Conservation (phyloP, 2,888 invertebrate genomes). For the Palloptera scutellata region DNA sequence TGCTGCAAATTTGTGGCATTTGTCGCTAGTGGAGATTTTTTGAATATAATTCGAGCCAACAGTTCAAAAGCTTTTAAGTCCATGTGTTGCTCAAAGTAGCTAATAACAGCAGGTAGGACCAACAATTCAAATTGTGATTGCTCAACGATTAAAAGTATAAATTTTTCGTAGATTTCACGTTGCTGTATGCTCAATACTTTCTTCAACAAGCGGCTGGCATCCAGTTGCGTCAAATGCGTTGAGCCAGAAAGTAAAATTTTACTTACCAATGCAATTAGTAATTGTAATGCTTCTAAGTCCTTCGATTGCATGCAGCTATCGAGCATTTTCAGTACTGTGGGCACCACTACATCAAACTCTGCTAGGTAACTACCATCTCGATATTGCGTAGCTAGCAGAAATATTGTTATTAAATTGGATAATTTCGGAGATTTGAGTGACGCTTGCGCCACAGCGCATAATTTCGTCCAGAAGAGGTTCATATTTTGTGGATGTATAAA, state of each 20-base stretch:
- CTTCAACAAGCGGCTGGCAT: constrained; percentile 74
- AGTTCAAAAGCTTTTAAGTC: constrained; percentile 69
- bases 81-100: constrained; percentile 68
- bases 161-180: constrained; percentile 69
- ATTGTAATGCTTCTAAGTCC: constrained; percentile 33
- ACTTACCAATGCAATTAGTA: constrained; percentile 65
- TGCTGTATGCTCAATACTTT: constrained; percentile 70
- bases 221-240: constrained; percentile 75
- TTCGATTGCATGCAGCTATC: constrained; percentile 38
- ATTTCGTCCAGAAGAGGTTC: constrained; percentile 72
- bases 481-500: constrained; percentile 72
- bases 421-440: constrained; percentile 34
- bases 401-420: constrained; percentile 67
- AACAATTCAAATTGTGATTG: constrained; percentile 78
- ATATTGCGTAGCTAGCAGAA: constrained; percentile 71
- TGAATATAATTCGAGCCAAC: constrained; percentile 72
- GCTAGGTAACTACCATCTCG: constrained; percentile 72
- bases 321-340: constrained; percentile 64
- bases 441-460: constrained; percentile 60
- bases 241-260: constrained; percentile 70
- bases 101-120: constrained; percentile 74
- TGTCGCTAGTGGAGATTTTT: constrained; percentile 73
- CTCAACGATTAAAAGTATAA: constrained; percentile 72
- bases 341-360: constrained; percentile 70
- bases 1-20: constrained; percentile 69